Base-by-base conservation (phyloP, 2,797 vertebrate genomes). In the Rhinatrema bivittatum region DNA sequence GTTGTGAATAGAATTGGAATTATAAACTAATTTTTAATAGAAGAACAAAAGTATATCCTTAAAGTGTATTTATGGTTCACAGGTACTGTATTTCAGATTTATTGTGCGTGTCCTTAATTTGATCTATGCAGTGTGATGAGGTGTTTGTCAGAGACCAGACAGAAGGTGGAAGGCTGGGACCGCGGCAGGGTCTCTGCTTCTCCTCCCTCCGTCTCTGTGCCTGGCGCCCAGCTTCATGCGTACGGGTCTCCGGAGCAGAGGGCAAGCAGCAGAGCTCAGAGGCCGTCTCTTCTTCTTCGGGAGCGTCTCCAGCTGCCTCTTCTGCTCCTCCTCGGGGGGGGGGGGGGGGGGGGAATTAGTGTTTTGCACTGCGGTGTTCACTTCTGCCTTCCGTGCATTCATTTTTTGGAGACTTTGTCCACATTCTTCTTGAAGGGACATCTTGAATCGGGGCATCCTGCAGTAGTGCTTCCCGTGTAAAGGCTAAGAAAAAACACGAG, bases 121-220 rank as follows among this genome's bases (percentile, higher is more conserved):
- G 80, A 94, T 94, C 95, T 99, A 96, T 97, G 95, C 95, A 98
- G 91, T 93, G 82, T 91, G 78, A 64, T 81, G 88, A 91, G 89
- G 86, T 81, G 81, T 76, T 86, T 72, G 82, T 77, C 76, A 72
- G 62, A 74, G 62, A 76, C 79, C 70, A 69, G 42, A 61, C 56
- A 68, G 56, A n/a, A n/a, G n/a, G n/a, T n/a, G n/a, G n/a, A n/a
- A n/a, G n/a, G n/a, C n/a, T n/a, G n/a, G n/a, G n/a, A n/a, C n/a
- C n/a, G n/a, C n/a, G n/a, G n/a, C n/a, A n/a, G n/a, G n/a, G n/a
- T n/a, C n/a, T n/a, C n/a, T n/a, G n/a, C n/a, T n/a, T n/a, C n/a
- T n/a, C n/a, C n/a, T n/a, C n/a, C n/a, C n/a, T n/a, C n/a, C n/a
- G n/a, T n/a, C n/a, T n/a, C n/a, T n/a, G n/a, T n/a, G n/a, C n/a